Evolutionary conservation across 2,888 invertebrate species (phyloP).

Genomic region (Neoaliturus tenellus): DNA sequence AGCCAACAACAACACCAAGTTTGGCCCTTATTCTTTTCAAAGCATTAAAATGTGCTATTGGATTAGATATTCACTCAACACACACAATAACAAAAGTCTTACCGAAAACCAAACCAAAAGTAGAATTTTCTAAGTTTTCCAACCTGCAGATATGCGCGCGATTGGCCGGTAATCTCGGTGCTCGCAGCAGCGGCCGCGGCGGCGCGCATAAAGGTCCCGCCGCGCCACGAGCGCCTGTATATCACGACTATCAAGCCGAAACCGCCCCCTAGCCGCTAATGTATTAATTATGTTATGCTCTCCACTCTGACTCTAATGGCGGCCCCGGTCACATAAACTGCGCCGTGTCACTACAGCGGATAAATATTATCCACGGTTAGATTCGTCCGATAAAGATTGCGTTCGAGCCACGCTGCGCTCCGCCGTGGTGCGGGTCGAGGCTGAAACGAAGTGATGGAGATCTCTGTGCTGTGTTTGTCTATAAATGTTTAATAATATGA

Average conservation of each 20-base stretch:
- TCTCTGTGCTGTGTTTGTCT: too few species aligned
- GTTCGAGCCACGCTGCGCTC: neutral
- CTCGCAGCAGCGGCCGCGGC: neutral
- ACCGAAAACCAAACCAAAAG: too few species aligned
- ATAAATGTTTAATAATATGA: too few species aligned
- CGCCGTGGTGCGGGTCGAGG: too few species aligned
- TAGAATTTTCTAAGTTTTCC: too few species aligned
- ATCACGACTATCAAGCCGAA: conserved; percentile 22
- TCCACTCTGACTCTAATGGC: conserved; percentile 39
- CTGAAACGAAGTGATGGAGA: too few species aligned
- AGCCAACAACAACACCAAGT: too few species aligned
- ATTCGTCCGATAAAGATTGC: conserved; percentile 14
- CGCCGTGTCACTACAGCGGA: conserved; percentile 35
- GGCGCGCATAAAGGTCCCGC: conserved; percentile 38
- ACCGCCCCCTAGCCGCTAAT: conserved; percentile 45
- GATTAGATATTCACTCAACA: too few species aligned
- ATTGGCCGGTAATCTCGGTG: neutral
- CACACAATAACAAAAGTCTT: too few species aligned
- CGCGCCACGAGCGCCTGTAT: conserved; percentile 8
- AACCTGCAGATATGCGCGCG: too few species aligned
- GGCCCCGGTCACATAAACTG: conserved; percentile 27
- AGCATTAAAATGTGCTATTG: too few species aligned
- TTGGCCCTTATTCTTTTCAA: too few species aligned
- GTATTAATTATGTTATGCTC: conserved; percentile 48
- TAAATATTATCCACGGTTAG: conserved; percentile 25